Base-by-base conservation (phyloP, 2,888 invertebrate genomes). In the Blomia tropicalis region DNA sequence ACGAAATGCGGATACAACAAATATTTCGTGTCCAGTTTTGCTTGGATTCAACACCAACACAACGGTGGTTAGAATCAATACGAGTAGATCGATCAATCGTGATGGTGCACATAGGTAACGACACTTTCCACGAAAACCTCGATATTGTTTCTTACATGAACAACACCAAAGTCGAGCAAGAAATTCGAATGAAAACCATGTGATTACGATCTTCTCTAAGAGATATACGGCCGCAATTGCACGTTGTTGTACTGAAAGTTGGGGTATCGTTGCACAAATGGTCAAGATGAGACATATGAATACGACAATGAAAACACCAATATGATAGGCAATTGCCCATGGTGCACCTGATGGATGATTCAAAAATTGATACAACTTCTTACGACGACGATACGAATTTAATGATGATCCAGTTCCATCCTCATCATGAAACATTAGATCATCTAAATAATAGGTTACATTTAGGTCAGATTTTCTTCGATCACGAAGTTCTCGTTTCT, bases 301-400 rank as follows among this genome's bases (percentile, higher is more conserved):
- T 7, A 62, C 62, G 31, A 62, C 56, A 23, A 62, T 29, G 31
- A 62, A 62, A 1, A 62, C 62, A 23, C 32, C 22, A 7, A 62
- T 56, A 22, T 62, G 62, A 31, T 62, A 62, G n/a, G 56, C 56
- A 4, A 62, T 62, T 17, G 62, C 56, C 62, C 62, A 62, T 19
- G 56, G 56, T 25, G 56, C 29, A 3, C 27, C 3, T 22, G 56
- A 56, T n/a, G 56, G 56, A 31, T 56, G 56, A 56, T 56, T 56
- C 23, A 56, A 36, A 56, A 56, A 56, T 36, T 56, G 56, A 31
- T 56, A 56, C 2, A 56, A 19, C 29, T 3, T 27, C 11, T 27
- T 27, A 14, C 56, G 22, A 14, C 36, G 22, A 22, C 56, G 29
- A 25, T 56, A 56, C 14, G n/a, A 19, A 19, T 56, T 56, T n/a